Evolutionary conservation across 2,888 invertebrate species (phyloP), one percentile per base, ranked within the genome.

Genomic region (Aphodius granarius): DNA sequence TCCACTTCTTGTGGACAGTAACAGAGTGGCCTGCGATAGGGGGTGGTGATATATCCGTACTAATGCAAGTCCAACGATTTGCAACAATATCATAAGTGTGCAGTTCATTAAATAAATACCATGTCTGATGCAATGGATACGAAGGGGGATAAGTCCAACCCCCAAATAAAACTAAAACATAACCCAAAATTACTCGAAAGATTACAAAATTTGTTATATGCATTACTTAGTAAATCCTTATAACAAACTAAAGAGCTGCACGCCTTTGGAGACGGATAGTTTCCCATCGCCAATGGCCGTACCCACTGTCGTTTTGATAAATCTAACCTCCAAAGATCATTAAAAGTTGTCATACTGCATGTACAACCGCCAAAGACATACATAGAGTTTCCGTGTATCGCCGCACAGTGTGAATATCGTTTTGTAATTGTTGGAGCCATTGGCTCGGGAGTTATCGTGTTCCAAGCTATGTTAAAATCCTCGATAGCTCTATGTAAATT

Each of bases 351-450:
- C 83, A 95, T 94, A 74, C 95, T 94, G 63, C 95, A 94, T 13
- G 98, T 97, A 82, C 97, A 98, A 5, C 98, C 98, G 43, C 98
- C 98, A 90, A 98, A 98, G 70, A 98, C 92, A 85, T 95, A 98
- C 95, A 98, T 95, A 3, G 92, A 93, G 86, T 95, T 95, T 78
- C 93, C 92, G 84, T 94, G 90, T 68, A 94, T 90, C 83, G 95
- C 95, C 63, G 97, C 95, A 77, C 96, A 94, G 89, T 98, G 98
- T 0, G 97, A 97, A 88, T 97, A 97, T 78, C 97, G 91, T 84
- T 95, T 96, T 0, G 96, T 93, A 78, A 97, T 97, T n/a, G 92
- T 92, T 20, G 94, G 93, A 62, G 91, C 88, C 84, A 91, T 89
- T 75, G 91, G 90, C 79, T 87, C 86, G 5, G 90, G 87, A 21